phyloP scores from a whole-genome alignment of 2,113 vertebrate species.

The Megalops atlanticus region DNA sequence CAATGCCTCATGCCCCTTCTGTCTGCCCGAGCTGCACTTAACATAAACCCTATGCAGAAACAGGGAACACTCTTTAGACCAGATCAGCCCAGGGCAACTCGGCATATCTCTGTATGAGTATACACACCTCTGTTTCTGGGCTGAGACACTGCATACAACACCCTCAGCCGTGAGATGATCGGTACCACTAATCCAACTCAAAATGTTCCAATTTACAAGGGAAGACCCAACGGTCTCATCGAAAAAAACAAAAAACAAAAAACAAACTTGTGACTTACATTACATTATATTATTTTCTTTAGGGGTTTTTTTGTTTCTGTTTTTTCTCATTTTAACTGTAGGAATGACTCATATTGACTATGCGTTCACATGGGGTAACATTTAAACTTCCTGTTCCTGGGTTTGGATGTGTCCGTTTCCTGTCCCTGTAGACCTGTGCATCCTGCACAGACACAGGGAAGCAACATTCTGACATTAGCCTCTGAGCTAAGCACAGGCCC shows the following conservation, averaged over 20 bases:
- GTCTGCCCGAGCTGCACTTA: background rate
- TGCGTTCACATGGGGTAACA: too few relatives aligned
- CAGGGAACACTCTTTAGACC: background rate
- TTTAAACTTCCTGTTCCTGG: too few relatives aligned
- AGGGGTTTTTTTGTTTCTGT: too few relatives aligned
- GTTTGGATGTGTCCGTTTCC: background rate
- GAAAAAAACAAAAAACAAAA: background rate
- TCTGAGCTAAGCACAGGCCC: background rate
- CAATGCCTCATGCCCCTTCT: background rate
- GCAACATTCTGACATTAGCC: background rate
- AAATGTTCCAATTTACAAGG: background rate
- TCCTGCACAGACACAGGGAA: background rate
- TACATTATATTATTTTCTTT: too few relatives aligned
- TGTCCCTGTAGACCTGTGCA: background rate
- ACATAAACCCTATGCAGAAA: background rate
- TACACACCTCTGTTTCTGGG: background rate
- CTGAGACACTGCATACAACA: background rate
- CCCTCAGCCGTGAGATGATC: background rate
- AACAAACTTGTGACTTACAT: too few relatives aligned
- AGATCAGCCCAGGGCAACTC: background rate
- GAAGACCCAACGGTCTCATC: background rate
- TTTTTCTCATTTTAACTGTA: too few relatives aligned
- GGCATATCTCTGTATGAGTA: background rate
- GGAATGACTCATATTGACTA: too few relatives aligned
- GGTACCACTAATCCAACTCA: background rate